Base-by-base conservation (phyloP, 2,113 vertebrate genomes). In the Tragelaphus imberbis region DNA sequence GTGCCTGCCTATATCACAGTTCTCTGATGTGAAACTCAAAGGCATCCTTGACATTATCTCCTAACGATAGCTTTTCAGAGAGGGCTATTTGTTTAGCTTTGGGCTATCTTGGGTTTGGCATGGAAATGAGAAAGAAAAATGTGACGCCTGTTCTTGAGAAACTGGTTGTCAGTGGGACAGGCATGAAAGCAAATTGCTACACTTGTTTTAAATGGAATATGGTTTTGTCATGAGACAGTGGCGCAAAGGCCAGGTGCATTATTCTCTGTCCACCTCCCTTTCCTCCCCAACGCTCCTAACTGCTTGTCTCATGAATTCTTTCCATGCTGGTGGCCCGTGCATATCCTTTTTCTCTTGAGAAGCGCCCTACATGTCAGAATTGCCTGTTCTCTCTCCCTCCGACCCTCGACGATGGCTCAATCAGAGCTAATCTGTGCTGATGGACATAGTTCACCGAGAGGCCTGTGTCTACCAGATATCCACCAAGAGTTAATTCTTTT, bases 1-100 rank as follows among this genome's bases (percentile, higher is more conserved):
- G 99, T 99, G 90, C 95, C 90, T 95, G 36, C 63, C 91, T 96
- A 40, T 33, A 9, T 27, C 21, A 79, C 3, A 61, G 1, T 92
- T 91, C 82, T 61, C 15, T 33, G 40, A 28, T 12, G 0, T 58
- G 71, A 81, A 96, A 75, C 55, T 51, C 61, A 81, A 19, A 96
- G 53, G 68, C 36, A 0, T 61, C 77, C 30, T 79, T 58, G 63
- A 19, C 47, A 71, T 95, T 16, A 59, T 88, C 47, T 87, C 58
- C 82, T 90, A 56, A 90, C 4, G 15, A 36, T 44, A 82, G 53
- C 53, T 92, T 55, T 53, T n/a, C 65, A 97, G 71, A 85, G 86
- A 88, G 10, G 12, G 19, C 23, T 71, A 3, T 95, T 93, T 8
- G 49, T 17, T 79, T 77, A 28, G 68, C 49, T 65, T 93, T 40